Conservation (phyloP, 2,113 vertebrate genomes). For the Ptilorrhoa leucosticta region DNA sequence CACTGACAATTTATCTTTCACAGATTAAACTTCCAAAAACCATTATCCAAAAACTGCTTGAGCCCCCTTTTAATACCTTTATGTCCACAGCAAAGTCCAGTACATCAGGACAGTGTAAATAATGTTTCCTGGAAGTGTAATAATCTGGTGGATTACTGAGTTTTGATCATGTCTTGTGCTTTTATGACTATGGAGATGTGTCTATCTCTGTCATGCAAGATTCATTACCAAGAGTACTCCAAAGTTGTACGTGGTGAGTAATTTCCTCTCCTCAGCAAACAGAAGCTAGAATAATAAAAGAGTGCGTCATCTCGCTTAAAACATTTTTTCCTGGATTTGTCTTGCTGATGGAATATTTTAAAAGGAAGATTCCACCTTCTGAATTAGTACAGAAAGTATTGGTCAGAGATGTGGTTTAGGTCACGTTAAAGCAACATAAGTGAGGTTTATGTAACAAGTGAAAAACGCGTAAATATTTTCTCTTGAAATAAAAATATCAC, state of each 20-base stretch:
- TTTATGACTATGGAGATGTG: background rate
- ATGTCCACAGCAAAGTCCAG: background rate
- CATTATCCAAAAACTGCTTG: background rate
- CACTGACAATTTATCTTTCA: background rate
- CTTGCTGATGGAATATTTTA: background rate
- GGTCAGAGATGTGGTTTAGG: background rate
- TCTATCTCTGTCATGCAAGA: background rate
- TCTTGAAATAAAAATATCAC: background rate
- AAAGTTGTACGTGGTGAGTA: background rate
- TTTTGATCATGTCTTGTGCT: background rate
- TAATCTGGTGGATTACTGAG: background rate
- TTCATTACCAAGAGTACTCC: background rate
- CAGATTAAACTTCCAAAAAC: background rate
- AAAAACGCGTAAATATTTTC: background rate
- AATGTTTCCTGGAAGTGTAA: background rate
- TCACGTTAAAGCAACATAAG: fast-evolving
- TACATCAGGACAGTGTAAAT: background rate
- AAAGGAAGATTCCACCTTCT: background rate
- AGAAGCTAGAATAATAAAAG: background rate
- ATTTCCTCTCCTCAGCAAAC: background rate
- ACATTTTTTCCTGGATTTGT: background rate
- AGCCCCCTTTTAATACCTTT: background rate
- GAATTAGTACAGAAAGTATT: background rate
- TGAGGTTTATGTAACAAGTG: background rate
- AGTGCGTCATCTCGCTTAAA: background rate